Conservation (phyloP, 2,797 vertebrate species). For the Malurus leucopterus region DNA sequence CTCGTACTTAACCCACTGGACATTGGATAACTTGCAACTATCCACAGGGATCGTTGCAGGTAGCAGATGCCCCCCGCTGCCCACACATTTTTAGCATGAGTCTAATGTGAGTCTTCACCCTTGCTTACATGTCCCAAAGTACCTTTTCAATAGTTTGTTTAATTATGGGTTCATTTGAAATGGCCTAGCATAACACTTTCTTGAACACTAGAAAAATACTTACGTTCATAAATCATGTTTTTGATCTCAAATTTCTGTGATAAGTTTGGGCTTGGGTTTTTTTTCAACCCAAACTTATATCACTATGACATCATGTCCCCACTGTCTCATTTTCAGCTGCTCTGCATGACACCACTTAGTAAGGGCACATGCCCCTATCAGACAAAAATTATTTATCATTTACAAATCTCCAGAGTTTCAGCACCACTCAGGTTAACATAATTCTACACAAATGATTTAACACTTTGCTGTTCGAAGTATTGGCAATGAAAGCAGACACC, state of each 20-base stretch:
- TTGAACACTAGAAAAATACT: not conserved
- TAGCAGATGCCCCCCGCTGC: not conserved
- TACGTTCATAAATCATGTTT: not conserved
- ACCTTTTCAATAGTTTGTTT: not conserved
- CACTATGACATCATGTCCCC: not conserved
- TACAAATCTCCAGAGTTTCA: not conserved
- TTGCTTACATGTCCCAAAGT: not conserved
- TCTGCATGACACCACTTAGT: not conserved
- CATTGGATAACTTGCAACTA: not conserved
- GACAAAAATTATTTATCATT: constrained; percentile 13
- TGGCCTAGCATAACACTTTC: not conserved
- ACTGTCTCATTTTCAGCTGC: not conserved
- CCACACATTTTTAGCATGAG: not conserved
- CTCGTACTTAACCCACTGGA: not conserved
- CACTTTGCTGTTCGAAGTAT: not conserved
- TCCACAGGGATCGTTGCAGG: not conserved
- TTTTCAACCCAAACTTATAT: not conserved
- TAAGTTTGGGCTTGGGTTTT: not conserved
- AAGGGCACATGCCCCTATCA: not conserved
- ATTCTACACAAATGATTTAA: constrained; percentile 13
- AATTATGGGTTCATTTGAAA: not conserved
- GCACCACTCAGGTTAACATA: not conserved
- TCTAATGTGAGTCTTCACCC: not conserved
- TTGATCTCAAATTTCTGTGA: not conserved
- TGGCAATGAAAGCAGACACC: not conserved